Percentiles rank a stretch among this genome's conserved stretches.
phyloP scores from a whole-genome alignment of 2,888 invertebrate species.

The Hoplodrina ambigua region DNA sequence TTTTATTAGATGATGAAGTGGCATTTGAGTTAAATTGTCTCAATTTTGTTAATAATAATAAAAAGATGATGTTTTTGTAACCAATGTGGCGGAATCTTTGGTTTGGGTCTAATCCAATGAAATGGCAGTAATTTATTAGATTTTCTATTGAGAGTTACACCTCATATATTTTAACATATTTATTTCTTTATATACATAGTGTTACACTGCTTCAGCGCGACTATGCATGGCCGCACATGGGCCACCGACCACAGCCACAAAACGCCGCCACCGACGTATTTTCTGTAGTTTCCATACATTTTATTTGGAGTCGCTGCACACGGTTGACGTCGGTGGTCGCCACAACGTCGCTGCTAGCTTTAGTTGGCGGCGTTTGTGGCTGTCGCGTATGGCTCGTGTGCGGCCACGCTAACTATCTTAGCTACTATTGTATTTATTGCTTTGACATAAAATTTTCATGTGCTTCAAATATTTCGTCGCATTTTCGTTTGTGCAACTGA shows the following conservation, averaged over 20 bases:
- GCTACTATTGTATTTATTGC: conserved; percentile 44
- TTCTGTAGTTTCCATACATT: too few relatives aligned
- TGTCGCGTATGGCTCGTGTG: too few relatives aligned
- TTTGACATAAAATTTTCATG: conserved; percentile 6
- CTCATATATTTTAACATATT: conserved; percentile 30
- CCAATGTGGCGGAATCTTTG: conserved; percentile 54
- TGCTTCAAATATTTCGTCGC: conserved; percentile 18
- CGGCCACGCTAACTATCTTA: neutral
- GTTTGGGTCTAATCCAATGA: conserved; percentile 40
- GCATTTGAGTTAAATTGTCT: conserved; percentile 3
- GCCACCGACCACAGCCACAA: too few relatives aligned
- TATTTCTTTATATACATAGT: conserved; percentile 36
- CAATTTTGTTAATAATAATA: neutral
- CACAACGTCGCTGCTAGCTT: too few relatives aligned
- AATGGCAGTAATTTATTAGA: conserved; percentile 20
- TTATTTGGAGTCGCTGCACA: too few relatives aligned
- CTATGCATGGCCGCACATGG: neutral
- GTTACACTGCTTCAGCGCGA: conserved; percentile 32
- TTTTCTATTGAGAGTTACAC: conserved; percentile 28
- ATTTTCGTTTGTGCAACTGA: conserved; percentile 1
- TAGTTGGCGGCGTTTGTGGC: too few relatives aligned
- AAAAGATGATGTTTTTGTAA: conserved; percentile 4
- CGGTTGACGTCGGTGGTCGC: too few relatives aligned
- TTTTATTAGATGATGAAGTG: neutral
- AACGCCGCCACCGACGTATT: too few relatives aligned